Base-by-base conservation (phyloP, 2,113 vertebrate genomes). In the Salminus brasiliensis region DNA sequence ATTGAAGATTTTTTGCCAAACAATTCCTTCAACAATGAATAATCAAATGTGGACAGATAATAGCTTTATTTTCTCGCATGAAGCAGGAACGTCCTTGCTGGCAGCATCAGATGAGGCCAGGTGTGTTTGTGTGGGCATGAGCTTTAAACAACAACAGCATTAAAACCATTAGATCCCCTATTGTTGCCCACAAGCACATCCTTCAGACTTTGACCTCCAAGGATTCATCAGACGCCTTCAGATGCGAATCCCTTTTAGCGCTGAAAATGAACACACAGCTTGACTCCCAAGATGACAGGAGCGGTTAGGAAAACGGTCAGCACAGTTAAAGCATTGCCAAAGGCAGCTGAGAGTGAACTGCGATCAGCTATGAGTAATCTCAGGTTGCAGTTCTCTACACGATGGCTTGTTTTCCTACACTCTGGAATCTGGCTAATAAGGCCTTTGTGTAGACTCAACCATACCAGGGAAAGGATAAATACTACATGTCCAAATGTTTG, bases 291-390 rank as follows among this genome's bases (percentile, higher is more conserved):
- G 36, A 57, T 63, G 34, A 72, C 68, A 43, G 45, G 45, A 79
- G 21, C 30, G 8, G 53, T 67, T 27, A 71, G 68, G 41, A 63
- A 71, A 69, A 69, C 36, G 30, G 59, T 69, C 66, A 70, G 25
- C 23, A 52, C 52, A 59, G 65, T 34, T 65, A 23, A 78, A 78
- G 70, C 65, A 45, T 23, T 43, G 75, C 75, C 65, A 15, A 45
- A 13, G 52, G 75, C 75, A 25, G 18, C 12, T 21, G 2, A 69
- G 66, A 57, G 12, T 18, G 5, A 69, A 78, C 57, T 59, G 55
- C 70, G 59, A 70, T 78, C 75, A 70, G 47, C 8, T 59, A 45
- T 23, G 27, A 70, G 36, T 23, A 69, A 78, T 78, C 65, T n/a
- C 16, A 59, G 68, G 13, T 69, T 59, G n/a, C 30, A 7, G 23